Conservation (phyloP, 2,888 invertebrate genomes). For the Nasonia oneida region DNA sequence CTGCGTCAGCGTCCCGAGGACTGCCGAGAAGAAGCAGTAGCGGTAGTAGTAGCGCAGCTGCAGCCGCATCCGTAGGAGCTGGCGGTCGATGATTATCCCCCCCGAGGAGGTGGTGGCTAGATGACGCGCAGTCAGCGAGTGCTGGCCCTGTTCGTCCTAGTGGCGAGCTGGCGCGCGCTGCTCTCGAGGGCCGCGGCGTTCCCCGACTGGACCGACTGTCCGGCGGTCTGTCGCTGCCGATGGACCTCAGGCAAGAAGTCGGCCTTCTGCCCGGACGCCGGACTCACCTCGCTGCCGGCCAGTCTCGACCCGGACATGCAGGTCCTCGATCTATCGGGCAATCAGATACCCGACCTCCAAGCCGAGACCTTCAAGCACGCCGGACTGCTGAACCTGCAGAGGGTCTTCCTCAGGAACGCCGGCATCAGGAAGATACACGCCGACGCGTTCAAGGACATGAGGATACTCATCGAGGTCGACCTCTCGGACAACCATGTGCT, state of each 20-base stretch:
- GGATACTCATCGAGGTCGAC: conserved; percentile 92
- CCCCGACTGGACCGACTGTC: conserved; percentile 94
- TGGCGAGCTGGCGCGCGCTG: conserved; percentile 70
- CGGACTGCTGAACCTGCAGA: conserved; percentile 91
- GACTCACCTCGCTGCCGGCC: conserved; percentile 88
- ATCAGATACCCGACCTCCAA: conserved; percentile 87
- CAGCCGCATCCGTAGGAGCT: not conserved
- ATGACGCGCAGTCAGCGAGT: conserved; percentile 70
- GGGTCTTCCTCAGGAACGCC: conserved; percentile 88
- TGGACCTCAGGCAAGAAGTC: conserved; percentile 96
- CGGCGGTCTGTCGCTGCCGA: conserved; percentile 92
- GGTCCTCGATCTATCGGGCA: conserved; percentile 91
- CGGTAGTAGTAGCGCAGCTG: not conserved
- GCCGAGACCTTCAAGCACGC: conserved; percentile 89
- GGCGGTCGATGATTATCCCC: conserved; percentile 11
- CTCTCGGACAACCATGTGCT: conserved; percentile 90
- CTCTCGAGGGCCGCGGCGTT: conserved; percentile 80
- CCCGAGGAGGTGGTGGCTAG: not conserved
- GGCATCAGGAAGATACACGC: conserved; percentile 88
- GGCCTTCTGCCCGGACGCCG: conserved; percentile 90
- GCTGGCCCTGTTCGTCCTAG: conserved; percentile 73
- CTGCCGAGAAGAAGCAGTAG: not conserved
- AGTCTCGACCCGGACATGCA: conserved; percentile 88
- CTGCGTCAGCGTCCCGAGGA: not conserved
- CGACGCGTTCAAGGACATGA: conserved; percentile 92